A percentile compares a stretch with the other conserved stretches of the same genome.
phyloP scores from a whole-genome alignment of 2,113 vertebrate species.

The Chitala chitala region DNA sequence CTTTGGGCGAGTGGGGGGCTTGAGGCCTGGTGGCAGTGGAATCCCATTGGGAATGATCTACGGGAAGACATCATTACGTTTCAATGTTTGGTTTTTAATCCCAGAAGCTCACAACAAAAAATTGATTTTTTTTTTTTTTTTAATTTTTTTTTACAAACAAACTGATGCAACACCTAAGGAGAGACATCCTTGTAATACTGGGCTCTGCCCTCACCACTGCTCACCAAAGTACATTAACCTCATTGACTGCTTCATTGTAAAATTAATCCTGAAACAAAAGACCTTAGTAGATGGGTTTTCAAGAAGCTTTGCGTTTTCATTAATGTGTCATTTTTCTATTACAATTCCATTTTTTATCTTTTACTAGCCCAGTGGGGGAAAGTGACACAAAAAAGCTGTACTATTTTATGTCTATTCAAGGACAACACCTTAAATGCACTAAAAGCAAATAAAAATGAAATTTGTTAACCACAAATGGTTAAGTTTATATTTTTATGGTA shows the following conservation, averaged over 20 bases:
- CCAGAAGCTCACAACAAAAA: no score
- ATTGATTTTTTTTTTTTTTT: no score
- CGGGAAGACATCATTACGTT: no score
- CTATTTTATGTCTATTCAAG: no score
- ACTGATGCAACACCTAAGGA: no score
- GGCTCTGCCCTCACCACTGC: background rate
- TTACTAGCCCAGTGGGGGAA: no score
- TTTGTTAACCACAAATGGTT: no score
- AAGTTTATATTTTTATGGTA: no score
- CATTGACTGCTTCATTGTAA: background rate
- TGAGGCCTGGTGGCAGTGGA: slow-evolving; percentile 61
- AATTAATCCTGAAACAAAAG: background rate
- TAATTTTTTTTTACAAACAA: no score
- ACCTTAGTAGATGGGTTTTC: background rate
- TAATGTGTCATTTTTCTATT: background rate
- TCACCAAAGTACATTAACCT: background rate
- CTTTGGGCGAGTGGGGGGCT: slow-evolving; percentile 60
- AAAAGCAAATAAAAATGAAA: no score
- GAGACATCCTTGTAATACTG: background rate
- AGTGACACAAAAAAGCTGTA: background rate
- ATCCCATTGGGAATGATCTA: slow-evolving; percentile 60
- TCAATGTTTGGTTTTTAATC: no score
- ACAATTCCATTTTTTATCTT: background rate
- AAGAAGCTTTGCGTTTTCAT: background rate
- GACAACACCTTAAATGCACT: no score